phyloP scores from a whole-genome alignment of 2,113 vertebrate genomes.

The Serranochromis macrocephalus region DNA sequence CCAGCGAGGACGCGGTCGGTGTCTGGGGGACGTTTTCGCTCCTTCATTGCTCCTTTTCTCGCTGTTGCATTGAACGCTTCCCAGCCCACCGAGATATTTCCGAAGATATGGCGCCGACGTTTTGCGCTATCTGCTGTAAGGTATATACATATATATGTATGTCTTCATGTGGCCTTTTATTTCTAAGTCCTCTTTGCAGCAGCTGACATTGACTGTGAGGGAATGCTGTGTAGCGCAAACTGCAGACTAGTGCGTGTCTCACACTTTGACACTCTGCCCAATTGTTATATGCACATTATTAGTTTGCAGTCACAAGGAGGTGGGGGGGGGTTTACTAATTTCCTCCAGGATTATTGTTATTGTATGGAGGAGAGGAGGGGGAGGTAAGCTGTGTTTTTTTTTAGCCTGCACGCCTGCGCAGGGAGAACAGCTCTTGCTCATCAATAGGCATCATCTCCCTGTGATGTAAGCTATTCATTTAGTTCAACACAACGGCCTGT shows the following conservation, averaged over 20 bases:
- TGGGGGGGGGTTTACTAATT: background rate
- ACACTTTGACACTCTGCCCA: background rate
- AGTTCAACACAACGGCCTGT: background rate
- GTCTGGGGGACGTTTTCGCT: slow-evolving; percentile 2
- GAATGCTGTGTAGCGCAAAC: background rate
- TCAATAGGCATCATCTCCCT: background rate
- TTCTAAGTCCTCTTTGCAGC: background rate
- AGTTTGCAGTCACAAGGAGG: background rate
- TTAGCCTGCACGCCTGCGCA: slow-evolving; percentile 42
- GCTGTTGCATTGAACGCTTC: background rate
- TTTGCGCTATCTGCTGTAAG: slow-evolving; percentile 24
- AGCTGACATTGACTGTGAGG: background rate
- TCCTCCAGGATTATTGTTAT: slow-evolving; percentile 6
- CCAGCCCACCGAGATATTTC: background rate
- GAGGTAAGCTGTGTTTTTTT: background rate
- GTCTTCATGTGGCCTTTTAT: background rate
- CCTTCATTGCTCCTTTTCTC: background rate
- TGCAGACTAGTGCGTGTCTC: background rate
- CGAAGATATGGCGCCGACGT: slow-evolving; percentile 45
- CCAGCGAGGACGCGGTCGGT: slow-evolving; percentile 49
- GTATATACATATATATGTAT: slow-evolving; percentile 11
- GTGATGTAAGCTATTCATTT: slow-evolving; percentile 9
- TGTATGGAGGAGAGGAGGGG: background rate
- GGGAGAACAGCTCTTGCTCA: background rate
- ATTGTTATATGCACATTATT: background rate